These are phyloP conservation scores for Noctua janthina DNA, from an alignment of 2,888 invertebrate genomes.

Conservation along the genomic window DNA sequence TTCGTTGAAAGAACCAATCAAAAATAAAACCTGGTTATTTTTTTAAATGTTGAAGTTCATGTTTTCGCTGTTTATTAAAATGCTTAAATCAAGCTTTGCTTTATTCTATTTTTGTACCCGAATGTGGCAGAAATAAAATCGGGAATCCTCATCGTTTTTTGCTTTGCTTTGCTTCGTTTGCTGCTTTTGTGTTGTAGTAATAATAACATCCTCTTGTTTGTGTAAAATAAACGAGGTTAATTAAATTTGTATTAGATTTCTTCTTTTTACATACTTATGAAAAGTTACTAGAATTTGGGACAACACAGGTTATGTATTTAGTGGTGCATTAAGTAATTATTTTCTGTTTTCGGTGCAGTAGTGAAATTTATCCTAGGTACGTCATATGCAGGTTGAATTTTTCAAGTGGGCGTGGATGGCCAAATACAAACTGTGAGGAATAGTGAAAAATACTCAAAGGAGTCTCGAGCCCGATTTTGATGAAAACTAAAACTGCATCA, in stretches of 20 bases:
- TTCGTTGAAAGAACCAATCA: conserved; percentile 9
- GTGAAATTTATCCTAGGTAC: not conserved
- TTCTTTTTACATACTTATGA: not conserved
- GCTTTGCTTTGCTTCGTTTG: not conserved
- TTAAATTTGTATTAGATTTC: not conserved
- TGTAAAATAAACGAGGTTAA: not conserved
- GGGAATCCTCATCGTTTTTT: not conserved
- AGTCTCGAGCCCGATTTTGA: no score
- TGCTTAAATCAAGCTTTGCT: conserved; percentile 2
- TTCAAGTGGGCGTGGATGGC: no score
- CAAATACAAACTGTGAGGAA: no score
- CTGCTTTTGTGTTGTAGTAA: not conserved
- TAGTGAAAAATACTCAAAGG: no score
- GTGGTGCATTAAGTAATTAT: not conserved
- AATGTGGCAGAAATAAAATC: not conserved
- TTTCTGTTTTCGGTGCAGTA: not conserved
- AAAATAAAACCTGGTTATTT: not conserved
- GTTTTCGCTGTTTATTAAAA: not conserved
- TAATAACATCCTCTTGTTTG: not conserved
- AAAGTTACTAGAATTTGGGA: not conserved
- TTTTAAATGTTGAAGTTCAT: not conserved
- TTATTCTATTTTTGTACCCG: not conserved
- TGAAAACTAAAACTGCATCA: no score
- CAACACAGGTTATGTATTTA: no score
- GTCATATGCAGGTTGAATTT: no score